Base-by-base conservation (phyloP, 1,140 invertebrate species). In the Dryas iulia region DNA sequence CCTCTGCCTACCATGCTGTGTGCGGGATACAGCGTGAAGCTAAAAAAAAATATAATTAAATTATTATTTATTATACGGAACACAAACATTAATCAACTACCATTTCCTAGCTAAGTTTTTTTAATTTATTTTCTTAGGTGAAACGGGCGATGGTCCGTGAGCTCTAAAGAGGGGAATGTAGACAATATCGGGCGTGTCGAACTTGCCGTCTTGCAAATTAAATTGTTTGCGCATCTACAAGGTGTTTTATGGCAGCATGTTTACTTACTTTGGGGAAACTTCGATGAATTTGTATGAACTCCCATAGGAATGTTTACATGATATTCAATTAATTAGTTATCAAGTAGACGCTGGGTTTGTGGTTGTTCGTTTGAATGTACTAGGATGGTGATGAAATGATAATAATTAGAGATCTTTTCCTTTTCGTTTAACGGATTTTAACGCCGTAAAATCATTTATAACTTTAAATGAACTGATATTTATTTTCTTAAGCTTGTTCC, bases 151-250 rank as follows among this genome's bases (percentile, higher is more conserved):
- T 82, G 81, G 76, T 76, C 78, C 78, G 83, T 86, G 81, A 82
- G 85, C 77, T 81, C 83, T 82, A 83, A 78, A 77, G 74, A 74
- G 79, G 76, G 73, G 79, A 77, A 88, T 86, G 76, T 82, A 83
- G 39, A 47, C 77, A 82, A 81, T 83, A 81, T 81, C 76, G 77
- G 77, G 63, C 68, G 74, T 71, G 73, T 78, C 65, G 73, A 61
- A 63, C 69, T 73, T 64, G 65, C 57, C 70, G 68, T 74, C 81
- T 84, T 84, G 73, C 83, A 88, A 86, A 88, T 88, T 88, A 88
- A 86, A 88, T 86, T 86, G 82, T 84, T 84, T 72, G 79, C 14
- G 39, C 69, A 65, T 71, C 59, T 69, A 73, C 74, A 69, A 75
- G 77, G 77, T 80, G 74, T 78, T 78, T 79, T 79, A 74, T 71